A percentile compares a stretch with the other conserved stretches of the same genome.
Conservation (phyloP, 2,113 vertebrate genomes). For the Pampusana beccarii region DNA sequence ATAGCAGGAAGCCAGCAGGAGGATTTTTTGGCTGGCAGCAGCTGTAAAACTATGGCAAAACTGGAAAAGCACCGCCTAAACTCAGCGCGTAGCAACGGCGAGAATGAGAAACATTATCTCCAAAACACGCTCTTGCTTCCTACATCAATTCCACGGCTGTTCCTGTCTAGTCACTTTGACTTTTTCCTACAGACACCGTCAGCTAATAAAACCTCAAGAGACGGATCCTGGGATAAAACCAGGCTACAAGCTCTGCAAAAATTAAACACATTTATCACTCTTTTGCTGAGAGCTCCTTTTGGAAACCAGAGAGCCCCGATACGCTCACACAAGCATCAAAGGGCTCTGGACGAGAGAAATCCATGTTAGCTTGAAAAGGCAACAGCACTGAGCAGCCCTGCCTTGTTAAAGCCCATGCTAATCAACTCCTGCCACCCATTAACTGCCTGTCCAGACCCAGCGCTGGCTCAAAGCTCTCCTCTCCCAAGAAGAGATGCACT, state of each 20-base stretch:
- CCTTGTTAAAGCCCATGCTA: neutral
- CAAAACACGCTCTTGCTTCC: slow-evolving; percentile 45
- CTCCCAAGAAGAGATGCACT: neutral
- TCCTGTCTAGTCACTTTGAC: slow-evolving; percentile 55
- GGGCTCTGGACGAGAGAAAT: neutral
- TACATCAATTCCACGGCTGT: slow-evolving; percentile 52
- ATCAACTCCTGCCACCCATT: neutral
- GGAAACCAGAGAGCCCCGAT: slow-evolving; percentile 8
- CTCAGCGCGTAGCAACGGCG: neutral
- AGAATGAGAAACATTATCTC: slow-evolving; percentile 53
- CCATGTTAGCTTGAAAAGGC: neutral
- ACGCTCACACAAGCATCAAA: slow-evolving; percentile 39
- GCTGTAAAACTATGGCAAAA: neutral
- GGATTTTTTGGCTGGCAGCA: neutral
- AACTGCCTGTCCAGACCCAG: neutral
- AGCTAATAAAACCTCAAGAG: slow-evolving; percentile 60
- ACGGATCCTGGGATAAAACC: slow-evolving; percentile 58
- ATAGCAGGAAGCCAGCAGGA: rapidly evolving
- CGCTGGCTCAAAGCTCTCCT: neutral
- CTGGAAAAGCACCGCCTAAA: neutral
- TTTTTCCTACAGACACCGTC: slow-evolving; percentile 64
- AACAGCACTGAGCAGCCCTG: rapidly evolving
- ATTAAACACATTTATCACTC: slow-evolving; percentile 66
- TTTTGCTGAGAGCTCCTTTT: neutral
- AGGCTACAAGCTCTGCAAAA: slow-evolving; percentile 56